Evolutionary conservation across 1,140 invertebrate species (phyloP), one percentile per base, ranked within the genome.

Genomic region (Drosophila neocordata): DNA sequence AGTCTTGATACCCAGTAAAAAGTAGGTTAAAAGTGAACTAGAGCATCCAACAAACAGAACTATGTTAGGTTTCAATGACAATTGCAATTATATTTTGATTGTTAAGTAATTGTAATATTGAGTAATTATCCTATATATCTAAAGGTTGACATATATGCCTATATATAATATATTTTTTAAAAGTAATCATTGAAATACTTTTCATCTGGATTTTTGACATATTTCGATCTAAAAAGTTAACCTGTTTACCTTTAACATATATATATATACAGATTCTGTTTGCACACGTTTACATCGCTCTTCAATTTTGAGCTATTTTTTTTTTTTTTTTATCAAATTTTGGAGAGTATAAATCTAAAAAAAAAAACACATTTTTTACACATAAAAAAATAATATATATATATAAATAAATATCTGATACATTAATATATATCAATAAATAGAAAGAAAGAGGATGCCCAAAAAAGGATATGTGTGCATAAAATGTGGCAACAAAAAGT

Each of bases 401-500:
- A 41, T 41, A 41, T 41, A 41, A n/a, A 8, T 15, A 41, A 0
- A 15, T 6, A 41, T 41, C 13, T 13, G 13, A n/a, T 15, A 1
- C 7, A 18, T 6, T 0, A 24, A 44, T 2, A 18, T 8, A 2
- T 0, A 18, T 8, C 1, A 6, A 41, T 2, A 6, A 3, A 37
- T 37, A 0, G 2, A 3, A 4, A 9, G 11, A 2, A 13, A 9
- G 11, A 12, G 15, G 9, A 48, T 48, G 41, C 15, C 5, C 8
- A 48, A 11, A 20, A 48, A 48, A 48, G 41, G 41, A 63, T 74
- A 53, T 34, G 15, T 57, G 2, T 77, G 71, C 34, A 48, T 48
- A 0, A 44, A 35, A 1, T 77, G 75, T 22, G 64, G 72, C 8
- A 12, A 38, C 1, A 41, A 44, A 6, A 73, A 70, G 15, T 0